Evolutionary conservation across 1,140 invertebrate species (phyloP).

Genomic region (Panagrolaimus sp.): DNA sequence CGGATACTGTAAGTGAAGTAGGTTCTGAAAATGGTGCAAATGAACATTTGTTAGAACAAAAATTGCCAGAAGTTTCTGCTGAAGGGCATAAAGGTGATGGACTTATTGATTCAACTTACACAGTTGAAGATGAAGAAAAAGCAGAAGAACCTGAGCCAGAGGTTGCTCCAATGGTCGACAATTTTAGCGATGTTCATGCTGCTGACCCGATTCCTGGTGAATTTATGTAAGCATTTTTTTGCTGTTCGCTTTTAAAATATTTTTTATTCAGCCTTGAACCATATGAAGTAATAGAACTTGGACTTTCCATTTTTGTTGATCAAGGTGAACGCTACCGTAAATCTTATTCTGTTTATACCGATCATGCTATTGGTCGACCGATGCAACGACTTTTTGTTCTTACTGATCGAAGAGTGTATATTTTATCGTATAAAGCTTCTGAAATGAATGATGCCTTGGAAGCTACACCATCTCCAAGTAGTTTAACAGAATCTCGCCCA

Average conservation of each 20-base stretch:
- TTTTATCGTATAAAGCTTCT: neutral
- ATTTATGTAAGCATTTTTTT: too few species aligned
- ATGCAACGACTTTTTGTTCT: neutral
- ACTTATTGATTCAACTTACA: neutral
- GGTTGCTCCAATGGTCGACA: neutral
- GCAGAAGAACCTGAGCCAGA: neutral
- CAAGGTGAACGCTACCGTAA: slow-evolving; percentile 6
- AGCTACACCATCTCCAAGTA: neutral
- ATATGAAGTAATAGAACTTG: slow-evolving; percentile 9
- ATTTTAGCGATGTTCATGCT: neutral
- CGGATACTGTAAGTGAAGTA: neutral
- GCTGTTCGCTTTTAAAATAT: too few species aligned
- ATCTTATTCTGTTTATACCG: neutral
- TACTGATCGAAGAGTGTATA: neutral
- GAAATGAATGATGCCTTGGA: neutral
- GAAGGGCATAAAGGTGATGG: slow-evolving; percentile 1
- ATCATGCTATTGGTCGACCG: neutral
- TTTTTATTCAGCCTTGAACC: neutral
- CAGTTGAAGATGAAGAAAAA: neutral
- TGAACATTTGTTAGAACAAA: neutral
- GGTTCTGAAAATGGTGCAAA: neutral
- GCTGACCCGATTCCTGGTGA: neutral
- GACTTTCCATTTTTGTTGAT: slow-evolving; percentile 4
- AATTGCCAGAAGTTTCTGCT: neutral
- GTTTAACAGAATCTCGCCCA: neutral